These are phyloP conservation scores for Drosophila sproati DNA, from an alignment of 1,140 invertebrate genomes.

Conservation along the genomic window DNA sequence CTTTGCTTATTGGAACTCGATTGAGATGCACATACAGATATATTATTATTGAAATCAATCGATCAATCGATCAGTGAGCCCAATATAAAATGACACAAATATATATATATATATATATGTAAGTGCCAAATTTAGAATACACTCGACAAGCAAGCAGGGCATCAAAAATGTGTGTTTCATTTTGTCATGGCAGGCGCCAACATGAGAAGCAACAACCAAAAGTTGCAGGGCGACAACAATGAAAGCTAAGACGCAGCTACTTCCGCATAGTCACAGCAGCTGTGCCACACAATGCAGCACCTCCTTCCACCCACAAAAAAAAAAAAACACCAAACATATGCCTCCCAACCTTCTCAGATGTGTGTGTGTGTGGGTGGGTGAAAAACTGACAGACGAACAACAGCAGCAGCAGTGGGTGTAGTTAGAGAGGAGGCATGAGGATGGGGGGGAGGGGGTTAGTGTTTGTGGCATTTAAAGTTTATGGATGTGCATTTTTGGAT, in stretches of 20 bases:
- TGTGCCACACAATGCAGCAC: slow-evolving; percentile 11
- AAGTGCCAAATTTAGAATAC: not conserved
- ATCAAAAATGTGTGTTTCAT: slow-evolving; percentile 21
- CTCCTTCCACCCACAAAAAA: not conserved
- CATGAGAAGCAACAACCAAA: slow-evolving; percentile 17
- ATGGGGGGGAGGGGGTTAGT: not conserved
- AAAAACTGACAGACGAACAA: slow-evolving; percentile 42
- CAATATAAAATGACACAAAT: too few species aligned
- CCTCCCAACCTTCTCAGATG: not conserved
- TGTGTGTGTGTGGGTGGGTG: slow-evolving; percentile 30
- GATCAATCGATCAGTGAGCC: too few species aligned
- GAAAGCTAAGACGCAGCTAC: slow-evolving; percentile 30
- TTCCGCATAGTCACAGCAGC: slow-evolving; percentile 39
- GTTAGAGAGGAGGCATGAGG: not conserved
- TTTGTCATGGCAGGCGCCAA: slow-evolving; percentile 40
- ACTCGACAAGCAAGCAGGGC: slow-evolving; percentile 8
- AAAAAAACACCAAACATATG: not conserved
- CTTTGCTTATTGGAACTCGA: too few species aligned
- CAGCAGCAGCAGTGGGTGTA: not conserved
- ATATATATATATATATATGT: not conserved
- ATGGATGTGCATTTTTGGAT: slow-evolving; percentile 27
- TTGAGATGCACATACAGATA: too few species aligned
- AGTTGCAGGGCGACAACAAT: slow-evolving; percentile 30
- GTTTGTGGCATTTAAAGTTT: slow-evolving; percentile 9
- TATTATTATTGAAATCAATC: too few species aligned